Base-by-base conservation (phyloP, 2,797 vertebrate species). In the Sebastes steindachneri region DNA sequence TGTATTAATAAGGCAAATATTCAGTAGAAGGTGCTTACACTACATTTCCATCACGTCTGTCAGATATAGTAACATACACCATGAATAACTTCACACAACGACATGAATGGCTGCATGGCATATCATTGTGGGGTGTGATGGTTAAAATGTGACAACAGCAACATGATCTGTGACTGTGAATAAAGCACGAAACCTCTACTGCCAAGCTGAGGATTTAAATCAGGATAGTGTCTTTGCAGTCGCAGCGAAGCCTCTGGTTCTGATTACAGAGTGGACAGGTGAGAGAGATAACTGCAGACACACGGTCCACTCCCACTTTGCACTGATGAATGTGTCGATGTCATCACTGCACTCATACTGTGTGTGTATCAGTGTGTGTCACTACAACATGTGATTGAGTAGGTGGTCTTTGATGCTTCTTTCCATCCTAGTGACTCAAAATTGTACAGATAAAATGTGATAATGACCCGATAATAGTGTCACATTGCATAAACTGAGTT, bases 161-260 rank as follows among this genome's bases (percentile, higher is more conserved):
- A 87, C 58, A 21, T 75, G 86, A 89, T 75, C 74, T 69, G 64
- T 57, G 65, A n/a, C 66, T 63, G 74, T 31, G 82, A 75, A 79
- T 67, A 68, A 87, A 86, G 68, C 48, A 2, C 1, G 35, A 64
- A 82, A 74, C 75, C 19, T 59, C 80, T 73, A 58, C 64, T 41
- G 81, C 58, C 17, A 31, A 15, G 45, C 55, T 51, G 55, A 66
- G 58, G 59, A 68, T 80, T 85, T 88, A 81, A 83, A 72, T 72
- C 54, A 71, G 48, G 33, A 29, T 31, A 66, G 72, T 74, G 62
- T 41, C 33, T 41, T 25, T 69, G 11, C 53, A 51, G 48, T 37
- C 6, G 2, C 37, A 6, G 17, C 9, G 2, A 33, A 10, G 12
- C 62, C 29, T 75, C 29, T 37, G 26, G 67, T 67, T 86, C 70